Evolutionary conservation across 2,888 invertebrate species (phyloP).

Genomic region (Margaritifera margaritifera): DNA sequence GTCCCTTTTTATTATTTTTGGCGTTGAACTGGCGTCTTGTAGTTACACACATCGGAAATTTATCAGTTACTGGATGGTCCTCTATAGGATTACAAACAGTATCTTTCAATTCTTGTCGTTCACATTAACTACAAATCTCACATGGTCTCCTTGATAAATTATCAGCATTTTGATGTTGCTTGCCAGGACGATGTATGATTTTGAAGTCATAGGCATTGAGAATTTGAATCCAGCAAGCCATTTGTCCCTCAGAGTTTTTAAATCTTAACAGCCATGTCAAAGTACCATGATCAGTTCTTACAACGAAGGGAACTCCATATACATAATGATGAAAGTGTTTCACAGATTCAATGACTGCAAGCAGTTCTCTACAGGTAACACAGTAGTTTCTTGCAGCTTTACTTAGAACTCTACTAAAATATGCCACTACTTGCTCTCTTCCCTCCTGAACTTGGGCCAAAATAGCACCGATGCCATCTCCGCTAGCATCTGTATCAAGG

Average conservation of each 20-base stretch:
- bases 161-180: not conserved
- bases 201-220: slow-evolving; percentile 18
- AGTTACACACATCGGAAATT: not conserved
- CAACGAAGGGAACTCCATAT: slow-evolving; percentile 17
- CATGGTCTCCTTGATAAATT: slow-evolving; percentile 1
- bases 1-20: not conserved
- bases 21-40: not conserved
- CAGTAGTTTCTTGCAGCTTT: slow-evolving; percentile 26
- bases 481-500: slow-evolving; percentile 20
- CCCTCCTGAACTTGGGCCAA: slow-evolving; percentile 24
- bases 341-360: slow-evolving; percentile 22
- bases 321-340: slow-evolving; percentile 32
- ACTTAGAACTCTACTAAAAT: slow-evolving; percentile 17
- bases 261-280: slow-evolving; percentile 22
- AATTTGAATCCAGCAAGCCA: slow-evolving; percentile 24
- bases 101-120: not conserved
- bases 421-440: slow-evolving; percentile 19
- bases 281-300: slow-evolving; percentile 26
- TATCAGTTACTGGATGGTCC: too few relatives aligned
- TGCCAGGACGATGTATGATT: slow-evolving; percentile 1
- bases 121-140: not conserved
- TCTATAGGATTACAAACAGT: too few relatives aligned
- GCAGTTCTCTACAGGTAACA: slow-evolving; percentile 22
- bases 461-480: slow-evolving; percentile 14
- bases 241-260: slow-evolving; percentile 24